A percentile compares a stretch with the other conserved stretches of the same genome.
Evolutionary conservation across 2,888 invertebrate species (phyloP).

Genomic region (Mythimna impura): DNA sequence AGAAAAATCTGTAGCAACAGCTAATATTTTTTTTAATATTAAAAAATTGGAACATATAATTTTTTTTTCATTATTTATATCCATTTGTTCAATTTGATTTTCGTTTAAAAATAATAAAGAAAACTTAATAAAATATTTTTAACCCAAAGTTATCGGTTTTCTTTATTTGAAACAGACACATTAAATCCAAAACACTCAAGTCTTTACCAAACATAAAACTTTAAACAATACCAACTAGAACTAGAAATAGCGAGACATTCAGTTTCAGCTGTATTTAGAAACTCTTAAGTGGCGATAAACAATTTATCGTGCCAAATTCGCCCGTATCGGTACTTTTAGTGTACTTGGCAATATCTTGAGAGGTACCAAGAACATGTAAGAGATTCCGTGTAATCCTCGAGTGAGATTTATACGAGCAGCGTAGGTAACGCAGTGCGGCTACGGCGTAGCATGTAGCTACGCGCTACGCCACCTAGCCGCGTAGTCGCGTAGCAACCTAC

Average conservation of each 20-base stretch:
- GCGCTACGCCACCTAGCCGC: constrained; percentile 64
- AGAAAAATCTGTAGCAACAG: background rate
- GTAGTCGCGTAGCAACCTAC: constrained; percentile 43
- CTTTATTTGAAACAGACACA: constrained; percentile 4
- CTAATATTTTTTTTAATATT: too few species aligned
- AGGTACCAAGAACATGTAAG: constrained; percentile 83
- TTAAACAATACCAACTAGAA: constrained; percentile 37
- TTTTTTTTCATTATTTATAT: background rate
- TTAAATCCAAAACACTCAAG: constrained; percentile 22
- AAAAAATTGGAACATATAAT: background rate
- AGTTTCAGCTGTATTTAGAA: constrained; percentile 59
- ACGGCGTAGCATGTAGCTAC: constrained; percentile 73
- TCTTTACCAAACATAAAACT: constrained; percentile 33
- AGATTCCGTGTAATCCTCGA: constrained; percentile 82
- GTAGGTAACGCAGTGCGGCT: constrained; percentile 84
- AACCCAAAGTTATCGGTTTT: background rate
- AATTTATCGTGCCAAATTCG: constrained; percentile 73
- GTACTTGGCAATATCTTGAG: constrained; percentile 79
- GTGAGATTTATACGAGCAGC: constrained; percentile 83
- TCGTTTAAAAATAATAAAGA: background rate
- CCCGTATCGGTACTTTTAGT: constrained; percentile 76
- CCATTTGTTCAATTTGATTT: too few species aligned
- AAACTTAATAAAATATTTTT: background rate
- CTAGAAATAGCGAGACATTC: constrained; percentile 24
- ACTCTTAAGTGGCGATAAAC: constrained; percentile 67